Base-by-base conservation (phyloP, 2,888 invertebrate genomes). In the Protophormia terraenovae region DNA sequence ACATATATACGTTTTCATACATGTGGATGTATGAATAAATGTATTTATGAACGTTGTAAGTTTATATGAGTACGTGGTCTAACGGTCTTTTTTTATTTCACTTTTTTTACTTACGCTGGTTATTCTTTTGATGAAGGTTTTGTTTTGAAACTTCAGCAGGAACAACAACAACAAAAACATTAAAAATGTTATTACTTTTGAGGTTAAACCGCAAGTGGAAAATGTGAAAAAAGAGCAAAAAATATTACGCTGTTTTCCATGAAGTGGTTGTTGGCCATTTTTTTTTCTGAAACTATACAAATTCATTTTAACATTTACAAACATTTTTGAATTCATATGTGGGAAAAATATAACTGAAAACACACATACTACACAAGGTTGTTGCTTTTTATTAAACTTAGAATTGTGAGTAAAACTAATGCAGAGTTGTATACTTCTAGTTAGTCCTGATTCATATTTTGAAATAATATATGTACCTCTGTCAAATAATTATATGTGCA, bases 131-230 rank as follows among this genome's bases (percentile, higher is more conserved):
- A 72, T 72, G 66, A 50, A 84, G 47, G 45, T 71, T 78, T 77
- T 84, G 29, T 41, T 60, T 50, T 50, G 5, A 3, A 60, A 32
- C n/a, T n/a, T n/a, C n/a, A n/a, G n/a, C 41, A 62, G 6, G 1
- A 60, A 16, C 29, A 50, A 24, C 45, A 60, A 22, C 45, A 66
- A 35, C 24, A 66, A 35, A 2, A 72, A 58, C 41, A 62, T 41
- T 53, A 64, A 50, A 81, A 84, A 60, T 58, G 58, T 79, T 84
- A 80, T 72, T 80, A 76, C 80, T 84, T 84, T 81, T 84, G 71
- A 60, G 67, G 77, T 76, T 76, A 67, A 77, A 73, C 80, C 77
- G 60, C 80, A 84, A 81, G 81, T 76, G 77, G 53, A 76, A 80
- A 76, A 72, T 69, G 27, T 73, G 45, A 64, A 64, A n/a, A 60